A percentile compares a stretch with the other conserved stretches of the same genome.
Evolutionary conservation across 2,797 vertebrate genomes (phyloP).

Genomic region (Gymnoscopelus microlampas): DNA sequence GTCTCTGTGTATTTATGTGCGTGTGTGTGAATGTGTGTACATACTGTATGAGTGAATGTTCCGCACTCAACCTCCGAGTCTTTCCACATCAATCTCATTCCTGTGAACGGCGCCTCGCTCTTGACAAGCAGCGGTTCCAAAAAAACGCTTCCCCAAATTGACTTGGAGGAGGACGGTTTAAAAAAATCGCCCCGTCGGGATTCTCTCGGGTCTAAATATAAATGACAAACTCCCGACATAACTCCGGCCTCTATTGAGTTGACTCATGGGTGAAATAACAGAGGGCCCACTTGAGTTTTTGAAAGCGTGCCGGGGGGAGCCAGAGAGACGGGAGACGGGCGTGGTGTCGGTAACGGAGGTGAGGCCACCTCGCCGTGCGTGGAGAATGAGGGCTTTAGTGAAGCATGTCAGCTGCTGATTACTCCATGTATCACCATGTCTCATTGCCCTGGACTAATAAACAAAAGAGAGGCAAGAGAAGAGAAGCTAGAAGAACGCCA

Average conservation of each 20-base stretch:
- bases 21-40: constrained; percentile 57
- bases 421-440: constrained; percentile 45
- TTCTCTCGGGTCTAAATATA: too few relatives aligned
- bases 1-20: constrained; percentile 1
- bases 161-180: too few relatives aligned
- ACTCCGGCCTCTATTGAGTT: constrained; percentile 44
- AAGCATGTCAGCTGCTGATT: constrained; percentile 56
- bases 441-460: constrained; percentile 55
- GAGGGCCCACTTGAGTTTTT: constrained; percentile 13
- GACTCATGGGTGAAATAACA: constrained; percentile 57
- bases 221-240: constrained; percentile 33
- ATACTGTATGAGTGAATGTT: constrained; percentile 32
- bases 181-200: too few relatives aligned
- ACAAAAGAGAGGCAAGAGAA: constrained; percentile 40
- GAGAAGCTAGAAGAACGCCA: constrained; percentile 18
- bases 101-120: too few relatives aligned
- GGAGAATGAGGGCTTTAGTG: constrained; percentile 30
- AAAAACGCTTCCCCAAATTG: too few relatives aligned
- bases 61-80: too few relatives aligned
- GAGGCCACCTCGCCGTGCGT: constrained; percentile 51
- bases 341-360: constrained; percentile 31
- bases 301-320: constrained; percentile 13
- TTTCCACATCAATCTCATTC: neutral
- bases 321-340: neutral
- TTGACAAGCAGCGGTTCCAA: too few relatives aligned